A percentile compares a stretch with the other conserved stretches of the same genome.
phyloP scores from a whole-genome alignment of 2,113 vertebrate species.

The Chlorodrepanis virens region DNA sequence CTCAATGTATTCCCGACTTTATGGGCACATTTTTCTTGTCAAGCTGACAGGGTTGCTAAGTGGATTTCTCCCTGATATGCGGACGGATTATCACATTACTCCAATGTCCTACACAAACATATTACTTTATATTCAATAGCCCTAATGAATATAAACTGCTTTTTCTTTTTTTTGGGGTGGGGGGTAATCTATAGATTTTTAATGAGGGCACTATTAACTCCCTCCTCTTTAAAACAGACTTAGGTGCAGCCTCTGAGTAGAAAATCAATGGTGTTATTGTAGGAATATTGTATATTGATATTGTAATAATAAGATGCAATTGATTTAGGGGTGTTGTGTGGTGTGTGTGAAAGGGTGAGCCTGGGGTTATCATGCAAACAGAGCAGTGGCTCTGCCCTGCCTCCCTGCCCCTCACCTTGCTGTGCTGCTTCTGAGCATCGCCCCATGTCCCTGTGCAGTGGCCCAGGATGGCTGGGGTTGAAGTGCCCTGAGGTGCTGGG shows the following conservation, averaged over 20 bases:
- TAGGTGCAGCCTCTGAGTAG: constrained; percentile 64
- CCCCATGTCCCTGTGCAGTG: rapidly evolving
- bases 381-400: background rate
- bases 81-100: constrained; percentile 81
- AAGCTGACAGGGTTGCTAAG: constrained; percentile 74
- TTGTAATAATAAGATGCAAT: constrained; percentile 81
- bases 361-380: constrained; percentile 42
- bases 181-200: constrained; percentile 84
- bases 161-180: constrained; percentile 65
- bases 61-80: constrained; percentile 80
- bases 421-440: rapidly evolving
- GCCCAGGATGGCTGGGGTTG: rapidly evolving
- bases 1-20: constrained; percentile 61
- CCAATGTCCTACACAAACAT: constrained; percentile 79
- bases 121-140: constrained; percentile 85
- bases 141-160: constrained; percentile 95
- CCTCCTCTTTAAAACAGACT: constrained; percentile 61
- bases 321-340: constrained; percentile 57
- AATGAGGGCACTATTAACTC: constrained; percentile 70
- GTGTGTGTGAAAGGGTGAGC: constrained; percentile 43
- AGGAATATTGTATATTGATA: constrained; percentile 80
- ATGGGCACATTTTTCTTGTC: constrained; percentile 75
- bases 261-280: constrained; percentile 86
- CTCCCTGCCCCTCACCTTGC: background rate
- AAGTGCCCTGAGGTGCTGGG: background rate